Evolutionary conservation across 2,888 invertebrate species (phyloP).

Genomic region (Entomobrya multifasciata): DNA sequence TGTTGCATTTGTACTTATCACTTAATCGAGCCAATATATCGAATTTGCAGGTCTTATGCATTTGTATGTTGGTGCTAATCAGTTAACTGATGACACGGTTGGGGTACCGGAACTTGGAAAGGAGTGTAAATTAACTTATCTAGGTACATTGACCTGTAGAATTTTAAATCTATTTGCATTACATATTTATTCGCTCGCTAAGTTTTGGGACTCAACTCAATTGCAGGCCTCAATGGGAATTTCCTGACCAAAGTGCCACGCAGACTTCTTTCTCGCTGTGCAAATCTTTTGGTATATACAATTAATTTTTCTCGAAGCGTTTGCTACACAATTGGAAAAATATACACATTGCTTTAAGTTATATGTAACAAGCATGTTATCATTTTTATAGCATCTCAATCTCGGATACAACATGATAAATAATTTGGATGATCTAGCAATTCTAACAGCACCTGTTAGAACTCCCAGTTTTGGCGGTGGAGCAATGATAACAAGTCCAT

Average conservation of each 20-base stretch:
- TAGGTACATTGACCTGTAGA: too few species aligned
- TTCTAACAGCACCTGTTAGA: conserved; percentile 52
- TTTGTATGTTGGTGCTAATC: conserved; percentile 79
- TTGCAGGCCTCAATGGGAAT: conserved; percentile 84
- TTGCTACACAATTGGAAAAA: too few species aligned
- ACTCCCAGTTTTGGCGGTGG: conserved; percentile 64
- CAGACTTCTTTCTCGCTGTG: conserved; percentile 86
- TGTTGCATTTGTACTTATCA: too few species aligned
- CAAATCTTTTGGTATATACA: too few species aligned
- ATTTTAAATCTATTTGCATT: too few species aligned
- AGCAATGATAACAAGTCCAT: conserved; percentile 57
- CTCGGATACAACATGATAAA: conserved; percentile 93
- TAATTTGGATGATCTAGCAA: conserved; percentile 87
- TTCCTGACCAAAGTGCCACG: conserved; percentile 88
- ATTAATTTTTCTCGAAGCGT: too few species aligned
- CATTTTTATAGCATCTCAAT: conserved; percentile 90
- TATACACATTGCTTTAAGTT: too few species aligned
- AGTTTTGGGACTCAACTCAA: not conserved
- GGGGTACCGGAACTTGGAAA: conserved; percentile 73
- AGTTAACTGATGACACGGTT: conserved; percentile 77
- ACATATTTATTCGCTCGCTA: too few species aligned
- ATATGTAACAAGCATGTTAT: too few species aligned
- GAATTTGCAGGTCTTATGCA: too few species aligned
- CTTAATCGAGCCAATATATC: too few species aligned
- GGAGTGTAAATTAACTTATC: conserved; percentile 78